Percentiles rank a stretch among this genome's conserved stretches.
Evolutionary conservation across 2,888 invertebrate species (phyloP).

Genomic region (Cerastoderma edule): DNA sequence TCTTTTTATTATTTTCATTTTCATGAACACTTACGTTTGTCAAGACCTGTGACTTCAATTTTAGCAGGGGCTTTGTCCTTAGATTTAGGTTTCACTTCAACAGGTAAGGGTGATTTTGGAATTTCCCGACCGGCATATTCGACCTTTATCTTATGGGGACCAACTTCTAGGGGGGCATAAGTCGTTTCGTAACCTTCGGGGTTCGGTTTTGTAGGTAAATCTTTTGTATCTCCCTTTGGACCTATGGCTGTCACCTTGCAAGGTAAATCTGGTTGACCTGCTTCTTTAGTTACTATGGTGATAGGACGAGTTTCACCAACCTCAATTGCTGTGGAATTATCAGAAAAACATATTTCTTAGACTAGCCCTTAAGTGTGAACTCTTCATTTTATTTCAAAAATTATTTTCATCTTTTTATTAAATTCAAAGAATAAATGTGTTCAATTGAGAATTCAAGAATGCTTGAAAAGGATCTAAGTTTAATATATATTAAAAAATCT

Average conservation of each 20-base stretch:
- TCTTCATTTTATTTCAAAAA: too few relatives aligned
- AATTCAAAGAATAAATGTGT: too few relatives aligned
- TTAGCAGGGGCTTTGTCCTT: conserved; percentile 38
- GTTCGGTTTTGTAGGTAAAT: conserved; percentile 91
- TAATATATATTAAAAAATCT: too few relatives aligned
- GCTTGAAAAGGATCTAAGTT: too few relatives aligned
- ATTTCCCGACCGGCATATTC: conserved; percentile 80
- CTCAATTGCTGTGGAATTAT: conserved; percentile 49
- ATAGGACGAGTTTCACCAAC: conserved; percentile 62
- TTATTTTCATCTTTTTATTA: too few relatives aligned
- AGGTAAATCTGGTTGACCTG: conserved; percentile 64
- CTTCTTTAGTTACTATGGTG: conserved; percentile 52
- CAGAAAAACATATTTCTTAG: too few relatives aligned
- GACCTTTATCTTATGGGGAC: conserved; percentile 83
- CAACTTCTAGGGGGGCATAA: conserved; percentile 82
- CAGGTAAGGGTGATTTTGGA: conserved; percentile 81
- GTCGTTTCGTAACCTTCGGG: conserved; percentile 87
- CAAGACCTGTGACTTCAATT: conserved; percentile 51
- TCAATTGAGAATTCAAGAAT: too few relatives aligned
- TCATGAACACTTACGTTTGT: conserved; percentile 50
- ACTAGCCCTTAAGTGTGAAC: too few relatives aligned
- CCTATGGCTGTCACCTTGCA: conserved; percentile 71
- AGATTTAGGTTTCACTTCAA: conserved; percentile 69
- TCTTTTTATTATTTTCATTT: too few relatives aligned
- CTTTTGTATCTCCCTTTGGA: conserved; percentile 85